Evolutionary conservation across 2,888 invertebrate genomes (phyloP).

Genomic region (Thereva unica): DNA sequence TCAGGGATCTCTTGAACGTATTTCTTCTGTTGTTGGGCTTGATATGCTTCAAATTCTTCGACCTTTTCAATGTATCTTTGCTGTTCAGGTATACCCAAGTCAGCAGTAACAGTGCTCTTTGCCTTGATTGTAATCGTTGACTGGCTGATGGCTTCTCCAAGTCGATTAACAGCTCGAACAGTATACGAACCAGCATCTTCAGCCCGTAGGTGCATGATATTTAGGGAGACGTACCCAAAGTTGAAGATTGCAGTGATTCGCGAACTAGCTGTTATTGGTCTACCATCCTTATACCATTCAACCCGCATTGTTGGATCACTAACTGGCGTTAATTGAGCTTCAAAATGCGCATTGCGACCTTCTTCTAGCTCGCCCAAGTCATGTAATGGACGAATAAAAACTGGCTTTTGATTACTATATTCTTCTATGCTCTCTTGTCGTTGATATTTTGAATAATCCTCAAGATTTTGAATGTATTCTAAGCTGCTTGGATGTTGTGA

Average conservation of each 20-base stretch:
- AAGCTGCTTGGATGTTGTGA: slow-evolving; percentile 91
- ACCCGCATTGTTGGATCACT: slow-evolving; percentile 93
- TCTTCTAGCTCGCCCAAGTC: slow-evolving; percentile 86
- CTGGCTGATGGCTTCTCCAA: slow-evolving; percentile 87
- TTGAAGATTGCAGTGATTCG: slow-evolving; percentile 97
- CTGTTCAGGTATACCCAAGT: slow-evolving; percentile 88
- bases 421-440: slow-evolving; percentile 84
- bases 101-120: slow-evolving; percentile 81
- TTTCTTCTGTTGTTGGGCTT: slow-evolving; percentile 74
- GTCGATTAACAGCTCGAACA: slow-evolving; percentile 86
- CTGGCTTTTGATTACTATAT: slow-evolving; percentile 76
- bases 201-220: slow-evolving; percentile 96
- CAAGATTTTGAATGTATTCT: slow-evolving; percentile 87
- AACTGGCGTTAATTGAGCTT: slow-evolving; percentile 88
- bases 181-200: slow-evolving; percentile 97
- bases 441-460: slow-evolving; percentile 87
- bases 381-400: slow-evolving; percentile 84
- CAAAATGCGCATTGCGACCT: slow-evolving; percentile 90
- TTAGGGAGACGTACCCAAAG: slow-evolving; percentile 98
- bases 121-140: slow-evolving; percentile 76
- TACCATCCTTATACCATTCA: slow-evolving; percentile 94
- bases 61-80: slow-evolving; percentile 89
- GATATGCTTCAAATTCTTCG: slow-evolving; percentile 88
- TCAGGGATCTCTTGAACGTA: slow-evolving; percentile 81
- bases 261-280: slow-evolving; percentile 94